These are phyloP conservation scores for Periplaneta americana DNA, from an alignment of 1,140 invertebrate genomes.

Conservation along the genomic window DNA sequence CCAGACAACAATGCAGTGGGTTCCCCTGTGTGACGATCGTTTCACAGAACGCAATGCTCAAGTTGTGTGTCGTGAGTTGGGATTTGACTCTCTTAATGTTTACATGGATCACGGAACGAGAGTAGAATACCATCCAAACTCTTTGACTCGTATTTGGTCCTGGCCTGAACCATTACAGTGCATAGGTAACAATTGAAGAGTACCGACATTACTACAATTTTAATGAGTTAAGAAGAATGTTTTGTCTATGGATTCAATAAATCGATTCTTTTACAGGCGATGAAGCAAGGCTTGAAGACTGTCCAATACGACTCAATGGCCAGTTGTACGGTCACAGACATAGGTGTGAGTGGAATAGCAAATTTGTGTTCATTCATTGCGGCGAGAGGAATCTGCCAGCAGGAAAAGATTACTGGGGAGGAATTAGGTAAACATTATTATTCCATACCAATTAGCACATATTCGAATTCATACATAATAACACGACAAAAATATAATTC, in stretches of 20 bases:
- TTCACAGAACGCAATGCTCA: slow-evolving; percentile 93
- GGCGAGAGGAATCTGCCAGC: slow-evolving; percentile 67
- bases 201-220: not conserved
- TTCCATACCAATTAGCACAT: too few species aligned
- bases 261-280: slow-evolving; percentile 55
- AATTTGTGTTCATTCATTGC: slow-evolving; percentile 93
- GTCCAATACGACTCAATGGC: slow-evolving; percentile 83
- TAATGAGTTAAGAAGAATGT: not conserved
- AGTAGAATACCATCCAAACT: slow-evolving; percentile 80
- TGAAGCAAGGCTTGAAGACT: slow-evolving; percentile 79
- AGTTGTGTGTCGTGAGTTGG: slow-evolving; percentile 93
- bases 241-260: not conserved
- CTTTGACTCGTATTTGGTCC: slow-evolving; percentile 76
- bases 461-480: too few species aligned
- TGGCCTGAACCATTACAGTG: slow-evolving; percentile 91
- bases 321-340: slow-evolving; percentile 79
- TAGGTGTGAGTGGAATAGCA: slow-evolving; percentile 79
- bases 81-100: slow-evolving; percentile 82
- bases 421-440: slow-evolving; percentile 69
- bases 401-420: slow-evolving; percentile 88
- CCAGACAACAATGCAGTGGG: slow-evolving; percentile 90
- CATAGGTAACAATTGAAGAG: slow-evolving; percentile 43
- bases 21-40: slow-evolving; percentile 90
- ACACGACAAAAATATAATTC: too few species aligned
- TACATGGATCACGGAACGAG: slow-evolving; percentile 74